A percentile compares a stretch with the other conserved stretches of the same genome.
Evolutionary conservation across 2,113 vertebrate genomes (phyloP).

Genomic region (Oryzias curvinotus): DNA sequence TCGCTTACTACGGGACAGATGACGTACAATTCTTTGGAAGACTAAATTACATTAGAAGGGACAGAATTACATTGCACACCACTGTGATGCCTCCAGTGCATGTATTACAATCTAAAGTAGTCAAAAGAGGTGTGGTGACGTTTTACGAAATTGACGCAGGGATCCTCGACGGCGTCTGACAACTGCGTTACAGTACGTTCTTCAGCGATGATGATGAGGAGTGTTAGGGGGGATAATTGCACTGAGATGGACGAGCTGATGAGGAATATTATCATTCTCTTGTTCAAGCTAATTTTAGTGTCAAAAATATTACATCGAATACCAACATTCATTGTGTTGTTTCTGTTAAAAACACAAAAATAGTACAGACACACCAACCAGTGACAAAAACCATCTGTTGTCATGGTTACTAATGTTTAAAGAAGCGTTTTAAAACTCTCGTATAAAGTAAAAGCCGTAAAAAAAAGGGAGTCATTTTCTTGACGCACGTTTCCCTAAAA

Average conservation of each 20-base stretch:
- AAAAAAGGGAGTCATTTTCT: conserved; percentile 23
- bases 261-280: conserved; percentile 25
- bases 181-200: conserved; percentile 35
- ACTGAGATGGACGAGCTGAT: conserved; percentile 19
- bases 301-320: conserved; percentile 56
- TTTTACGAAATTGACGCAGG: conserved; percentile 14
- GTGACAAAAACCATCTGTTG: conserved; percentile 22
- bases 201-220: conserved; percentile 42
- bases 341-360: conserved; percentile 72
- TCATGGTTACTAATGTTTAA: conserved; percentile 29
- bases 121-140: conserved; percentile 15
- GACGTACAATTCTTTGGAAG: conserved; percentile 69
- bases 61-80: conserved; percentile 43
- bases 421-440: conserved; percentile 27
- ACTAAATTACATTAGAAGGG: conserved; percentile 58
- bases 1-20: conserved; percentile 49
- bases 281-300: conserved; percentile 34
- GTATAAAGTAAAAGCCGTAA: conserved; percentile 34
- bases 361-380: conserved; percentile 50
- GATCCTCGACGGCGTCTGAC: conserved; percentile 18
- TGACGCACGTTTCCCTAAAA: conserved; percentile 33
- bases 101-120: conserved; percentile 12
- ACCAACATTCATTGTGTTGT: conserved; percentile 64
- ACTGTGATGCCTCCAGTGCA: conserved; percentile 22
- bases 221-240: conserved; percentile 36